Evolutionary conservation across 2,797 vertebrate species (phyloP).

Genomic region (Atherinosoma microstoma): DNA sequence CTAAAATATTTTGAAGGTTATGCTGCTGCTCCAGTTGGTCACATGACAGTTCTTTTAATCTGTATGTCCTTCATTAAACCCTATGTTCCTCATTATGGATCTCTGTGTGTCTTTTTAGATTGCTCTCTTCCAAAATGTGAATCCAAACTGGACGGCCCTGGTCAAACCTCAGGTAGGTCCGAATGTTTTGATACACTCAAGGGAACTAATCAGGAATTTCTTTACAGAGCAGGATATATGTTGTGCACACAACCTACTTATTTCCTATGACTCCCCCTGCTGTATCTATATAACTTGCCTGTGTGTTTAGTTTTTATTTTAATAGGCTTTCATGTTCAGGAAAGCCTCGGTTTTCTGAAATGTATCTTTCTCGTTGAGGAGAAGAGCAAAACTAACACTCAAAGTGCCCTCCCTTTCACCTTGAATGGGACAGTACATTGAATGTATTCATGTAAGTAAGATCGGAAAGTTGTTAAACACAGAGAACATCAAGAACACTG

Average conservation of each 20-base stretch:
- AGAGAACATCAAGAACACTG: slow-evolving; percentile 15
- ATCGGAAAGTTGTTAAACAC: slow-evolving; percentile 6
- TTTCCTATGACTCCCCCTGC: background rate
- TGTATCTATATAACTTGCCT: background rate
- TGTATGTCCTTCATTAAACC: slow-evolving; percentile 29
- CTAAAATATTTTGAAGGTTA: slow-evolving; percentile 23
- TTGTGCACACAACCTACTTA: slow-evolving; percentile 9
- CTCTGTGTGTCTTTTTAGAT: slow-evolving; percentile 62
- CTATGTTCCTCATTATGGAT: slow-evolving; percentile 15
- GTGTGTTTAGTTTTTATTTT: slow-evolving; percentile 8
- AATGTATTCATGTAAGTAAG: slow-evolving; percentile 18
- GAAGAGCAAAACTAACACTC: background rate
- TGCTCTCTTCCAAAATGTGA: slow-evolving; percentile 81
- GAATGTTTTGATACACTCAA: slow-evolving; percentile 4
- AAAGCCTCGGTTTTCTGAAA: slow-evolving; percentile 4
- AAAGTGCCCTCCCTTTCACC: background rate
- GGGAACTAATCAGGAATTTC: slow-evolving; percentile 5
- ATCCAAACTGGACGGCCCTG: slow-evolving; percentile 79
- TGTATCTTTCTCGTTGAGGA: slow-evolving; percentile 20
- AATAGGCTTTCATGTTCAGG: background rate
- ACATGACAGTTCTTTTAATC: slow-evolving; percentile 9
- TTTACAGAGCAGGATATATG: background rate
- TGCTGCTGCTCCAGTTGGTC: slow-evolving; percentile 10
- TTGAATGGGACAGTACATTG: background rate
- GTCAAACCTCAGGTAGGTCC: slow-evolving; percentile 76